phyloP scores from a whole-genome alignment of 2,888 invertebrate species.

The Coronaproctus castanopsis region DNA sequence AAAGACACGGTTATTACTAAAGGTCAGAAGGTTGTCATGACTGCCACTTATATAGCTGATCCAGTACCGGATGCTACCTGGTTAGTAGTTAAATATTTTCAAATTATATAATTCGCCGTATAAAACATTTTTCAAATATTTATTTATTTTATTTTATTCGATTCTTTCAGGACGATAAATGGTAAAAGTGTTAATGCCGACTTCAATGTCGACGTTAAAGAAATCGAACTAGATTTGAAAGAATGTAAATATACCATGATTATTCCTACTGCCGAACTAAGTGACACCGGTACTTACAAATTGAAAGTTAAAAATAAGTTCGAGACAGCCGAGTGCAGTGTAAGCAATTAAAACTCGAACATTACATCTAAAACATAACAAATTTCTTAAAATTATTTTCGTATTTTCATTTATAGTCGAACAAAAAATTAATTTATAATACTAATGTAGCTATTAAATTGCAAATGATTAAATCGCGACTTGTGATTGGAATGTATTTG shows the following conservation, averaged over 20 bases:
- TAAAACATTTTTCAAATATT: not conserved
- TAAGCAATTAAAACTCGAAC: constrained; percentile 24
- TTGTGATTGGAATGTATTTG: no score
- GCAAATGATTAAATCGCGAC: no score
- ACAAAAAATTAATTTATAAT: no score
- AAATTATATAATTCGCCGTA: not conserved
- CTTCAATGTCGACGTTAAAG: constrained; percentile 40
- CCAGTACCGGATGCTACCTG: constrained; percentile 74
- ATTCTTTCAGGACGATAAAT: constrained; percentile 38
- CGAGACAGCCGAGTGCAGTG: constrained; percentile 50
- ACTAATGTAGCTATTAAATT: no score
- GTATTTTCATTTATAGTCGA: no score
- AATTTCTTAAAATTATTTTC: no score
- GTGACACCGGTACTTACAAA: constrained; percentile 64
- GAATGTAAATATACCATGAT: constrained; percentile 60
- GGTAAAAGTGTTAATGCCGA: constrained; percentile 47
- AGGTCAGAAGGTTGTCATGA: constrained; percentile 41
- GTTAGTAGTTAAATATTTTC: constrained; percentile 28
- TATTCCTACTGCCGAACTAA: constrained; percentile 50
- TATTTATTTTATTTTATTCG: no score
- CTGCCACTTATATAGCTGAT: constrained; percentile 64
- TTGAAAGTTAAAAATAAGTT: constrained; percentile 60
- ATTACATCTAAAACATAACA: no score
- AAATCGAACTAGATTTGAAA: constrained; percentile 52
- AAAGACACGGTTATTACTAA: constrained; percentile 48